phyloP scores from a whole-genome alignment of 2,797 vertebrate genomes.

The Malacoctenus gilli region DNA sequence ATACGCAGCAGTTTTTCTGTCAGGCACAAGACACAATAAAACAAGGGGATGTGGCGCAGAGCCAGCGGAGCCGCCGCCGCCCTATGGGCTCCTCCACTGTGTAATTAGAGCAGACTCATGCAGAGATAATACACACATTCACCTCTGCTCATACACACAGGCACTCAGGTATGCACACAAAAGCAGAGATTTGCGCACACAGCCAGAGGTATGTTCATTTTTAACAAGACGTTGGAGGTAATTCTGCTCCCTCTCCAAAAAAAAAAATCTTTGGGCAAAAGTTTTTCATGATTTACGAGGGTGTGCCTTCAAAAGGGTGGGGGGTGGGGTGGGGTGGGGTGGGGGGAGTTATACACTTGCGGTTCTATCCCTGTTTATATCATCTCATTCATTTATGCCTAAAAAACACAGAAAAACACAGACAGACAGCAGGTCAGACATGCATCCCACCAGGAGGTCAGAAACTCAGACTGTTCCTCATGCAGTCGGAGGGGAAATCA shows the following conservation, averaged over 20 bases:
- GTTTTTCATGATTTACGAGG: slow-evolving; percentile 8
- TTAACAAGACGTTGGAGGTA: slow-evolving; percentile 60
- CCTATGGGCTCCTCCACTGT: slow-evolving; percentile 49
- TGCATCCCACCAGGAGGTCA: slow-evolving; percentile 45
- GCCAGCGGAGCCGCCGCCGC: slow-evolving; percentile 55
- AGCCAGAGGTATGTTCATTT: slow-evolving; percentile 34
- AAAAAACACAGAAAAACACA: neutral
- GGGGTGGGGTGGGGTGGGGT: too few species aligned
- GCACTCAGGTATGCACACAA: slow-evolving; percentile 48
- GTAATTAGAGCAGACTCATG: slow-evolving; percentile 70
- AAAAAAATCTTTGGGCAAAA: slow-evolving; percentile 16
- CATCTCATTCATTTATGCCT: slow-evolving; percentile 9
- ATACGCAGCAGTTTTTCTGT: slow-evolving; percentile 56
- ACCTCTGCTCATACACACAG: slow-evolving; percentile 50
- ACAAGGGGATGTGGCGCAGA: slow-evolving; percentile 56
- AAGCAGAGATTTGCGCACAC: slow-evolving; percentile 43
- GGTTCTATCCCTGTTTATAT: neutral
- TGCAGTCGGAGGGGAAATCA: slow-evolving; percentile 29
- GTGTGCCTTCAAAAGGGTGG: neutral
- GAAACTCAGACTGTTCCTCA: slow-evolving; percentile 22
- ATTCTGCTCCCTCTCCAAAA: slow-evolving; percentile 38
- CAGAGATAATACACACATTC: slow-evolving; percentile 64
- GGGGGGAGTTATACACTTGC: too few species aligned
- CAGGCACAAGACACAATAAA: slow-evolving; percentile 74
- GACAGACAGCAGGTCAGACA: slow-evolving; percentile 10